Base-by-base conservation (phyloP, 1,140 invertebrate species). In the Brachionus rubens region DNA sequence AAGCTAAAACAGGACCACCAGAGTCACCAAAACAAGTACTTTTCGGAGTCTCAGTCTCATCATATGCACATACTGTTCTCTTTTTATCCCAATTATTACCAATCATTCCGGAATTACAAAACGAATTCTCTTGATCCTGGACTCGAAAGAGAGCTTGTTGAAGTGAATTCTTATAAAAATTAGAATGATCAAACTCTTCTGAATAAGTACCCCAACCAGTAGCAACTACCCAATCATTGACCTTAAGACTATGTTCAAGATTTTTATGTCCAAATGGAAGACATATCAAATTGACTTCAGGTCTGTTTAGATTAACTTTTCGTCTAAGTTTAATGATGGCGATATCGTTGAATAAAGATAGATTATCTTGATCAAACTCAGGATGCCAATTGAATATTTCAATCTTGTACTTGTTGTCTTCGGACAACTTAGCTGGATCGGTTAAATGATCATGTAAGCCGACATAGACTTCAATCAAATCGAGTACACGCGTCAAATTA, bases 171-270 rank as follows among this genome's bases (percentile, higher is more conserved):
- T 54, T 48, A 28, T 41, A 19, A 33, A 28, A 50, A 2, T 48
- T 30, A 12, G 46, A 33, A 40, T 50, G 36, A 26, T 72, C 36
- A 72, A 50, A 72, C 2, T 72, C 68, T 28, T 72, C 68, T 2
- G 68, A 36, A 54, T 72, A 72, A 28, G 68, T 50, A 21, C 68
- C 68, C 68, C 68, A 72, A 26, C 68, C 68, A 26, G 50, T 54
- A 12, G 68, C 68, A n/a, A 72, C 68, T n/a, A 72, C 68, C 30
- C 36, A 36, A 30, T 72, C 68, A 14, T 41, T 9, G 9, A 36
- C 33, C 33, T 28, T 59, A 30, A 47, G 41, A 12, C 14, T 41
- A 14, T 41, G 36, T 10, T 47, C 46, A n/a, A 26, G 21, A 24
- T 21, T 50, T 46, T 52, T n/a, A 21, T 19, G 10, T 12, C 30